These are phyloP conservation scores for Ryuthela nishihirai DNA, from an alignment of 2,888 invertebrate species.

Conservation along the genomic window DNA sequence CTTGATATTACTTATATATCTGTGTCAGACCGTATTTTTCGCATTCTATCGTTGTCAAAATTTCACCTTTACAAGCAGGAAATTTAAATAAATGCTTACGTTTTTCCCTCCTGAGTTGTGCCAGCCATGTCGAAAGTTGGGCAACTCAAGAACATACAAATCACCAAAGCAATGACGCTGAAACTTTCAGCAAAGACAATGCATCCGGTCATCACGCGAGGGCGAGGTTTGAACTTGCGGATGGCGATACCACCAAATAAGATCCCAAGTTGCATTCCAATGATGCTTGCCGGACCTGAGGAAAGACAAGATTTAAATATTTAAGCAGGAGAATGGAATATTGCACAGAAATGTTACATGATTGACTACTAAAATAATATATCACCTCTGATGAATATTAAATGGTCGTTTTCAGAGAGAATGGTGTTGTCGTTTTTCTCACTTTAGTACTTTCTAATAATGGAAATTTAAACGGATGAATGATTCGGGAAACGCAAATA, in stretches of 20 bases:
- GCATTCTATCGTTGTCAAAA: too few species aligned
- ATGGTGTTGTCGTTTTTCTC: too few species aligned
- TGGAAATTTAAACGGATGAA: too few species aligned
- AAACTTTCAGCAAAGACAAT: slow-evolving; percentile 30
- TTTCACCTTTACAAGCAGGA: too few species aligned
- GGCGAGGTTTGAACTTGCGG: slow-evolving; percentile 46
- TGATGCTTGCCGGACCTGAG: slow-evolving; percentile 39
- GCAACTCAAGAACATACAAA: slow-evolving; percentile 27
- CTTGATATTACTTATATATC: too few species aligned
- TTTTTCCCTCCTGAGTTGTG: background rate
- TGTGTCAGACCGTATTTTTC: too few species aligned
- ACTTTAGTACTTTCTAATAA: too few species aligned
- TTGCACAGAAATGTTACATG: too few species aligned
- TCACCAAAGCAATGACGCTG: slow-evolving; percentile 24
- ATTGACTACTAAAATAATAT: too few species aligned
- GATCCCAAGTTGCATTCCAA: slow-evolving; percentile 39
- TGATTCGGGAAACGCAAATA: too few species aligned
- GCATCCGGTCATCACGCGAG: slow-evolving; percentile 25
- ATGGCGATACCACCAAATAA: slow-evolving; percentile 44
- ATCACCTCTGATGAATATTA: too few species aligned
- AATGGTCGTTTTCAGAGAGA: too few species aligned
- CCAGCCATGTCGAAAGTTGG: slow-evolving; percentile 21
- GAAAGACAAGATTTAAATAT: background rate
- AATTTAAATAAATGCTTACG: background rate
- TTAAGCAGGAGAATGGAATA: background rate